A percentile compares a stretch with the other conserved stretches of the same genome.
Evolutionary conservation across 2,888 invertebrate genomes (phyloP).

Genomic region (Nephrotoma guestfalica): DNA sequence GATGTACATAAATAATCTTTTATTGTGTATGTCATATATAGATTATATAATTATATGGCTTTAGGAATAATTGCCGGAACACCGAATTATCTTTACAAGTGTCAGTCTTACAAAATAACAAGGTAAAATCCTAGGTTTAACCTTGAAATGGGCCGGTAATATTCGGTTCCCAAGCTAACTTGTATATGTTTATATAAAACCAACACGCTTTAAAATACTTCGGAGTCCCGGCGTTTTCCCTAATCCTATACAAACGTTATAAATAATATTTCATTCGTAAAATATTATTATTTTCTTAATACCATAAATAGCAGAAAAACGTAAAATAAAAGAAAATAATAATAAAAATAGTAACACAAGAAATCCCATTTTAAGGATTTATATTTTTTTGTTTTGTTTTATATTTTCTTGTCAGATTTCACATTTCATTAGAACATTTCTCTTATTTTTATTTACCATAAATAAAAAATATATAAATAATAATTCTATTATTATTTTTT

Average conservation of each 20-base stretch:
- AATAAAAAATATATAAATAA: background rate
- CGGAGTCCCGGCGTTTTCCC: no score
- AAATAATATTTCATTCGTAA: no score
- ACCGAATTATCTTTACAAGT: no score
- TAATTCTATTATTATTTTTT: background rate
- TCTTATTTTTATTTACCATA: background rate
- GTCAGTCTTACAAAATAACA: no score
- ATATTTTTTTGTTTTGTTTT: background rate
- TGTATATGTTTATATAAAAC: no score
- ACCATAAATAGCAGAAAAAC: background rate
- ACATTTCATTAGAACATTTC: background rate
- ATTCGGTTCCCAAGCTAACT: no score
- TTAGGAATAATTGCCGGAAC: no score
- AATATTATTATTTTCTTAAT: background rate
- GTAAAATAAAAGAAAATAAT: background rate
- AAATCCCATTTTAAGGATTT: background rate
- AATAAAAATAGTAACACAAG: background rate
- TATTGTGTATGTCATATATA: background rate
- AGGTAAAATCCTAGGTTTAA: no score
- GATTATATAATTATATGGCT: no score
- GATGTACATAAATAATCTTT: background rate
- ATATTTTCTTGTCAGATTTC: background rate
- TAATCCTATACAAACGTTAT: no score
- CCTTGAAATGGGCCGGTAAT: no score
- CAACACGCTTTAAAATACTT: no score